Evolutionary conservation across 2,888 invertebrate species (phyloP).

Genomic region (Incurvaria masculella): DNA sequence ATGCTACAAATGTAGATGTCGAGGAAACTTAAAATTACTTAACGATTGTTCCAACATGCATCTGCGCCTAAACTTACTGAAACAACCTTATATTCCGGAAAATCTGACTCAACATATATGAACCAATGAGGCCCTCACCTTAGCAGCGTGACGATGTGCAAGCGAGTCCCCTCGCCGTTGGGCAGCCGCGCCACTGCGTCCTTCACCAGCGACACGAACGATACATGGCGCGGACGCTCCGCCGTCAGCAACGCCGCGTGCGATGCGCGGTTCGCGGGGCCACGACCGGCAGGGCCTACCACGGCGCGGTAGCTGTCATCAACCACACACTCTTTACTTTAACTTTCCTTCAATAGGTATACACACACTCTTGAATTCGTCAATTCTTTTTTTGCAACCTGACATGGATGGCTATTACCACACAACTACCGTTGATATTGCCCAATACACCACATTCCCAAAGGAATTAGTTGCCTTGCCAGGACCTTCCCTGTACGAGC

Average conservation of each 20-base stretch:
- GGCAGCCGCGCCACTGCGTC: slow-evolving; percentile 92
- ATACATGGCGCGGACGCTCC: slow-evolving; percentile 86
- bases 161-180: slow-evolving; percentile 90
- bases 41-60: too few relatives aligned
- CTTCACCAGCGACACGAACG: slow-evolving; percentile 85
- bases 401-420: slow-evolving; percentile 26
- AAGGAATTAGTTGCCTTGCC: too few relatives aligned
- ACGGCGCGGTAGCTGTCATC: slow-evolving; percentile 32
- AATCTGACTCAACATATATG: not conserved
- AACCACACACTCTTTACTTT: slow-evolving; percentile 3
- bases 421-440: too few relatives aligned
- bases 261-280: slow-evolving; percentile 49
- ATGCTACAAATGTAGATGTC: too few relatives aligned
- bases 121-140: slow-evolving; percentile 32
- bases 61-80: not conserved
- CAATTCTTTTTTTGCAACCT: too few relatives aligned
- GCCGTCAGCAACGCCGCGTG: slow-evolving; percentile 82
- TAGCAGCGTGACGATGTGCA: slow-evolving; percentile 86
- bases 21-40: too few relatives aligned
- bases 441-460: too few relatives aligned
- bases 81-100: not conserved
- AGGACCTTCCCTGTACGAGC: too few relatives aligned
- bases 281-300: slow-evolving; percentile 31
- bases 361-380: not conserved
- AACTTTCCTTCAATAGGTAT: too few relatives aligned